Conservation (phyloP, 1,140 invertebrate species). For the Temnothorax curvispinosus region DNA sequence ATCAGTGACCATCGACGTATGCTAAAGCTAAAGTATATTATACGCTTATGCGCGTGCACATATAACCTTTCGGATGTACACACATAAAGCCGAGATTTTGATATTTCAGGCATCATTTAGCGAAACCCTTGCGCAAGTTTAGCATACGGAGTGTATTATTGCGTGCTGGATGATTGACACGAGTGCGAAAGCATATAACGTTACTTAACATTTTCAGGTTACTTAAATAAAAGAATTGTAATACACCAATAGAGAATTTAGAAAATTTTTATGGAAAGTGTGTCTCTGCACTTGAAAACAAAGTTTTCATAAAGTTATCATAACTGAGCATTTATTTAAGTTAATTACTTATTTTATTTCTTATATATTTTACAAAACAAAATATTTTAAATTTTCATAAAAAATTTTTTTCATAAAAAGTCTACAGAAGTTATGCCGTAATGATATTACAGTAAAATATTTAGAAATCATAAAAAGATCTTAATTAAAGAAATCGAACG, state of each 20-base stretch:
- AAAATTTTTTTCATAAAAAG: no score
- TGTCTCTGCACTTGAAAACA: background rate
- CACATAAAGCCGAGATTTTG: slow-evolving; percentile 40
- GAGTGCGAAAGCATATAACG: slow-evolving; percentile 9
- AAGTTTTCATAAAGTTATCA: background rate
- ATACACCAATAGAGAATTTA: background rate
- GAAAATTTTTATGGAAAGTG: background rate
- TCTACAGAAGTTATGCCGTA: background rate
- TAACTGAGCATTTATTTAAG: background rate
- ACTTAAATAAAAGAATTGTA: background rate
- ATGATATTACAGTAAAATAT: background rate
- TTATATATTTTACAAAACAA: background rate
- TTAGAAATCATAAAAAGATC: background rate
- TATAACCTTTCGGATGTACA: slow-evolving; percentile 65
- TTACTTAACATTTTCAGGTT: background rate
- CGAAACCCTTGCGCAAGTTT: slow-evolving; percentile 36
- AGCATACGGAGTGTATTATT: slow-evolving; percentile 24
- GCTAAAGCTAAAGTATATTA: slow-evolving; percentile 34
- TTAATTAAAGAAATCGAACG: background rate
- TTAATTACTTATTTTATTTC: background rate
- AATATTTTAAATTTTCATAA: background rate
- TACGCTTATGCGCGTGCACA: slow-evolving; percentile 52
- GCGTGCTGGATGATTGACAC: slow-evolving; percentile 15
- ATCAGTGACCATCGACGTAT: slow-evolving; percentile 58
- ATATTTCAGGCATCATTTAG: slow-evolving; percentile 57